Conservation (phyloP, 2,888 invertebrate genomes). For the Drosophila trichaetosa region DNA sequence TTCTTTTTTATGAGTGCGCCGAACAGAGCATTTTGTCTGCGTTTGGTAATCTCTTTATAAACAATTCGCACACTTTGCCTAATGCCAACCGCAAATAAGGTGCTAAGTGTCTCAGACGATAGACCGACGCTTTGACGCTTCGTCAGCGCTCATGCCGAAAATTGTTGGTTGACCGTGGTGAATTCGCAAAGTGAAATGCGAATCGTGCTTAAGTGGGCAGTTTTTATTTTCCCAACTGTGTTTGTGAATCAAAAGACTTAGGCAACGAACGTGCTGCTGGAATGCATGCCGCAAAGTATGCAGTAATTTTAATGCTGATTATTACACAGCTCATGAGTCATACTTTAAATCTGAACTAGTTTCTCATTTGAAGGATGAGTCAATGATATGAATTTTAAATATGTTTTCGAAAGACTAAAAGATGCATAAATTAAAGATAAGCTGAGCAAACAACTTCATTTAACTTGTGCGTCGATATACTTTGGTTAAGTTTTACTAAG, state of each 20-base stretch:
- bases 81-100: slow-evolving; percentile 75
- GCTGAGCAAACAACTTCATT: neutral
- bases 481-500: neutral
- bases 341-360: neutral
- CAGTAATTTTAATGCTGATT: neutral
- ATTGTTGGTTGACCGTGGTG: slow-evolving; percentile 34
- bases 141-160: slow-evolving; percentile 47
- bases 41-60: slow-evolving; percentile 81
- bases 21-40: slow-evolving; percentile 59
- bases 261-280: slow-evolving; percentile 55
- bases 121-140: slow-evolving; percentile 24
- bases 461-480: neutral
- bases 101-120: slow-evolving; percentile 69
- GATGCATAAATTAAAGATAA: neutral
- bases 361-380: neutral
- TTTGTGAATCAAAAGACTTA: slow-evolving; percentile 57
- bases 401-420: neutral
- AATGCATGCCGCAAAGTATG: slow-evolving; percentile 32
- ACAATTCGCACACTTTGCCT: slow-evolving; percentile 79
- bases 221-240: neutral
- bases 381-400: neutral
- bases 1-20: slow-evolving; percentile 63
- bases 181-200: slow-evolving; percentile 48
- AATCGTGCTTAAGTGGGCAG: neutral
- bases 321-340: slow-evolving; percentile 1